These are phyloP conservation scores for Leptoteleia sp. DNA, from an alignment of 1,140 invertebrate species.

Conservation along the genomic window DNA sequence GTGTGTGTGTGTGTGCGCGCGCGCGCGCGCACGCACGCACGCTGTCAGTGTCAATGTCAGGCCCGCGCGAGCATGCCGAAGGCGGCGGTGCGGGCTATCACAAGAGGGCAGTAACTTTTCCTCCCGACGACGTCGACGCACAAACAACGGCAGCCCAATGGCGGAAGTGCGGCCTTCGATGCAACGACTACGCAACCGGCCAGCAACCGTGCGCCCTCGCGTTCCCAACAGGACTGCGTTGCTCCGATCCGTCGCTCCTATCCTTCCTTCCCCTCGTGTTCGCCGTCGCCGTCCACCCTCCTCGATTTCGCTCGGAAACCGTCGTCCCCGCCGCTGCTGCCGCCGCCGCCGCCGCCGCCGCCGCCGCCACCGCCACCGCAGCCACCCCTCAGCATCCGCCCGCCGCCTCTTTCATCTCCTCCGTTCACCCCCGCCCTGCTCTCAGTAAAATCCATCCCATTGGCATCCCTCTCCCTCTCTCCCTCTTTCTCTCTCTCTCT, in stretches of 20 bases:
- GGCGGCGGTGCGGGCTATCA: neutral
- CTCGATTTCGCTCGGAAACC: constrained; percentile 46
- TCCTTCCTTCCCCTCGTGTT: constrained; percentile 64
- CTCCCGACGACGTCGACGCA: constrained; percentile 19
- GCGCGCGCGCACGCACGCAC: too few species aligned
- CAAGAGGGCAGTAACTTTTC: constrained; percentile 19
- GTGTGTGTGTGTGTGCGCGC: too few species aligned
- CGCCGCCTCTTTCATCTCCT: constrained; percentile 14
- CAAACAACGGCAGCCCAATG: constrained; percentile 40
- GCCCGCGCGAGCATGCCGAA: constrained; percentile 15
- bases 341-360: too few species aligned
- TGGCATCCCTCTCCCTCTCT: too few species aligned
- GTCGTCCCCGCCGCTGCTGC: constrained; percentile 10
- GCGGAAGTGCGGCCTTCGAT: constrained; percentile 47
- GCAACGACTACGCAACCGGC: constrained; percentile 42
- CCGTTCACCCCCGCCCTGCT: constrained; percentile 5
- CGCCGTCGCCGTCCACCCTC: constrained; percentile 34
- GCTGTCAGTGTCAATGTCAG: constrained; percentile 35
- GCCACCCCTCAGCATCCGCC: constrained; percentile 30
- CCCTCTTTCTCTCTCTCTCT: constrained; percentile 40
- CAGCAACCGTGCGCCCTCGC: constrained; percentile 73
- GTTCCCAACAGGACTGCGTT: constrained; percentile 80
- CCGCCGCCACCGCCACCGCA: constrained; percentile 45
- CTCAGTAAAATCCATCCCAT: constrained; percentile 57
- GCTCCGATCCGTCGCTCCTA: constrained; percentile 71